phyloP scores from a whole-genome alignment of 2,113 vertebrate genomes.

The Probosciger aterrimus region DNA sequence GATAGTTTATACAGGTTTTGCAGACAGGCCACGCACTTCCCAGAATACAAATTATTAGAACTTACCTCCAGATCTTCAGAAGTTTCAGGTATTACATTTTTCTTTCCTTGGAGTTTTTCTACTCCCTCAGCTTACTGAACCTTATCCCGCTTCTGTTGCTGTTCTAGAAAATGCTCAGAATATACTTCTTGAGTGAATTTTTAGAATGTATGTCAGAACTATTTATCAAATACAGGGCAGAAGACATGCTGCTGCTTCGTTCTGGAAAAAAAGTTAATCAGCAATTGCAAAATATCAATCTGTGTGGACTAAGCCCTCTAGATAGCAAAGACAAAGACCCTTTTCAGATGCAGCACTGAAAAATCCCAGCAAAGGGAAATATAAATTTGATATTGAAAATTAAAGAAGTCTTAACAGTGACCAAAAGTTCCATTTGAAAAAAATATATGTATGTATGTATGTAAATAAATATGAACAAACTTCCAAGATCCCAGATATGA shows the following conservation, averaged over 20 bases:
- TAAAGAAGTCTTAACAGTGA: not conserved
- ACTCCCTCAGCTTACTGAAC: not conserved
- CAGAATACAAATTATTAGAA: conserved; percentile 3
- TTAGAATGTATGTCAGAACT: not conserved
- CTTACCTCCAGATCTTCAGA: not conserved
- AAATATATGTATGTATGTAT: not conserved
- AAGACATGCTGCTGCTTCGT: not conserved
- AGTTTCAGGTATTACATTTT: not conserved
- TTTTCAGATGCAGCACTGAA: not conserved
- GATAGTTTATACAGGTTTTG: not conserved
- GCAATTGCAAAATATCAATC: not conserved
- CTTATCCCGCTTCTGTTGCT: not conserved
- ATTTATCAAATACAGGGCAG: not conserved
- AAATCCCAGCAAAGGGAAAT: not conserved
- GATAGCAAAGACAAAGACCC: not conserved
- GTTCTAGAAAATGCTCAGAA: not conserved
- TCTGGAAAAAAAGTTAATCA: not conserved
- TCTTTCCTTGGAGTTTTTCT: not conserved
- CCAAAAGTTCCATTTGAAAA: not conserved
- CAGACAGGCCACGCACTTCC: not conserved
- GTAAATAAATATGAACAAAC: not conserved
- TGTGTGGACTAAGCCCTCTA: not conserved
- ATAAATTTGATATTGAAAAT: not conserved
- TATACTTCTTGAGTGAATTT: not conserved
- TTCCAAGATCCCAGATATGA: not conserved